phyloP scores from a whole-genome alignment of 2,113 vertebrate species.

The Gorsachius goisagi region DNA sequence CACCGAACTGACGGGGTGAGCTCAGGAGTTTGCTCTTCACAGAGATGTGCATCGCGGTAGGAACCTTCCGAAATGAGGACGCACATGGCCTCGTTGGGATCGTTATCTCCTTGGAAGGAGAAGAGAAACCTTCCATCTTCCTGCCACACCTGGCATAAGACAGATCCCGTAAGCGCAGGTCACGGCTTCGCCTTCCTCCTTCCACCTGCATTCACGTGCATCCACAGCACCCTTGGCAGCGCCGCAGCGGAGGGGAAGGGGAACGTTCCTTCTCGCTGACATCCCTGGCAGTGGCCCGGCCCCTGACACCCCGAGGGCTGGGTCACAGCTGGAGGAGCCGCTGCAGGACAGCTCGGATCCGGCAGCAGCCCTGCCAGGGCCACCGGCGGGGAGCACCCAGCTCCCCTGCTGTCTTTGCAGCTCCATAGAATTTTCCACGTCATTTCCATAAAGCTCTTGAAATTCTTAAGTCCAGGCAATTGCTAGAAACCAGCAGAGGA shows the following conservation, averaged over 20 bases:
- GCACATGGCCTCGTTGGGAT: neutral
- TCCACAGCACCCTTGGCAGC: neutral
- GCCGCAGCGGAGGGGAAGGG: neutral
- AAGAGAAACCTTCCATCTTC: neutral
- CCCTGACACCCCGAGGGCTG: neutral
- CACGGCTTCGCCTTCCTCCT: neutral
- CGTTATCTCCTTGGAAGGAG: neutral
- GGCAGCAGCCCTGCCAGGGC: neutral
- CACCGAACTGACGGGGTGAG: neutral
- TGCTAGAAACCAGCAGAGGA: neutral
- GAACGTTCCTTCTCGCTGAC: neutral
- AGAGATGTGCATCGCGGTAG: accelerated
- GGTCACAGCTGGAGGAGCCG: neutral
- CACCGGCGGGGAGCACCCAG: neutral
- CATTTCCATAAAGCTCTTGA: neutral
- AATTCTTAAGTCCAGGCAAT: neutral
- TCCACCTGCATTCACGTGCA: neutral
- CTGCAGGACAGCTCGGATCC: neutral
- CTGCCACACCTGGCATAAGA: neutral
- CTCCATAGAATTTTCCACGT: neutral
- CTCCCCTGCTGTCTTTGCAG: neutral
- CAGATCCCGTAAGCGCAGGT: neutral
- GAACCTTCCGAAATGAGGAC: neutral
- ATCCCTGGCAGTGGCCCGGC: neutral
- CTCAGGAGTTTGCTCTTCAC: neutral